Base-by-base conservation (phyloP, 2,113 vertebrate genomes). In the Tauraco erythrolophus region DNA sequence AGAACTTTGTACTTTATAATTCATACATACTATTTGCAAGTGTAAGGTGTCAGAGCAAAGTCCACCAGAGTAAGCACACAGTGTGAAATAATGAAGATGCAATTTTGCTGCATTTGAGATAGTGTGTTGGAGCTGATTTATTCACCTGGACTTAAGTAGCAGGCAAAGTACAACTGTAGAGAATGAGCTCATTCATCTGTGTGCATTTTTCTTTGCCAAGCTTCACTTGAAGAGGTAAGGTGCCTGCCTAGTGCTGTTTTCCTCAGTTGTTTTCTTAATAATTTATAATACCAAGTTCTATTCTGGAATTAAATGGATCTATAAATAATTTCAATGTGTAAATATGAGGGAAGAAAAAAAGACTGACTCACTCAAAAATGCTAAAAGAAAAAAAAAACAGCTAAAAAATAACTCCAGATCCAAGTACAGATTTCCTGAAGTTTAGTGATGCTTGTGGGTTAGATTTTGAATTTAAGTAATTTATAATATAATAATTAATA, bases 121-220 rank as follows among this genome's bases (percentile, higher is more conserved):
- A 96, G 78, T 22, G 19, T 58, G 24, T 48, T 71, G 37, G 60
- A 61, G 57, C 72, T 54, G 56, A 87, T 50, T 75, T 94, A 94
- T 97, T 97, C 97, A 96, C 54, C 82, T 93, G 95, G 88, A 95
- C 94, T 94, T 87, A 65, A 92, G 96, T 9, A 80, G 71, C 69
- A 97, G 96, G 64, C 97, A 97, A 97, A 97, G 96, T 97, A 92
- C 97, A 97, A n/a, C 39, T 83, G 41, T 33, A 79, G 68, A 87
- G 45, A 61, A 69, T 71, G 50, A 91, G 53, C 16, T 91, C 21
- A 35, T 81, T 80, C 2, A 39, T 72, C 74, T 61, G 2, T 35
- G 15, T 61, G 8, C 1, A 4, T 11, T 65, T 64, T 76, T 48
- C 71, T 46, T 89, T 70, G 27, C 16, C 58, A 87, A 22, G 51